Base-by-base conservation (phyloP, 2,113 vertebrate genomes). In the Muntiacus muntjak region DNA sequence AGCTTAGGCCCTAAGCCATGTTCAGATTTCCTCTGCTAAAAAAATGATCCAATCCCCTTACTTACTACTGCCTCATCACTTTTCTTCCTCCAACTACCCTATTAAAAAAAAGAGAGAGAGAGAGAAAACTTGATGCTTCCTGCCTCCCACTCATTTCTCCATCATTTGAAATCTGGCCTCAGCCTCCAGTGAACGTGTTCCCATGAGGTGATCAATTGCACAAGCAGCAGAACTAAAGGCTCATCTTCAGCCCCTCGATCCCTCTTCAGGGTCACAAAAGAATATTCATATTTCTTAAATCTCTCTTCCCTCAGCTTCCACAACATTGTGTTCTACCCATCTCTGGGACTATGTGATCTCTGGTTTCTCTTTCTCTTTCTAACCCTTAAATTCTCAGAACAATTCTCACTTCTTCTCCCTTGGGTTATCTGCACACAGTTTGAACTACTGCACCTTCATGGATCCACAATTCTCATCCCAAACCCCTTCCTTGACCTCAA, bases 321-420 rank as follows among this genome's bases (percentile, higher is more conserved):
- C 36, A n/a, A n/a, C 47, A 74, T 47, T 23, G 25, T 43, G 30
- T 52, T 96, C 52, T 30, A 87, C 30, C 36, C 84, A 93, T 15
- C 78, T 74, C 94, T 81, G 47, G 40, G 13, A 81, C 62, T 84
- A 74, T 43, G 91, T 36, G 79, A 90, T 19, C 36, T 87, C n/a
- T 78, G 81, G 92, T 94, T 97, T 83, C 92, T 95, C 91, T 94
- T 95, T 93, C 90, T 90, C 92, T 95, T 87, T 89, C 58, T 43
- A 89, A 58, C 7, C 50, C 62, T 95, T 54, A 79, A 74, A 64
- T 96, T 96, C 91, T 94, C 88, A 91, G 57, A 43, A 30, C 57
- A 96, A 88, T 57, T 86, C 58, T 83, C 79, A 78, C 76, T 94
- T 94, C 85, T 94, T 90, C 87, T 96, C 62, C 67, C 88, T 93